phyloP scores from a whole-genome alignment of 2,113 vertebrate genomes.

The Capreolus pygargus region DNA sequence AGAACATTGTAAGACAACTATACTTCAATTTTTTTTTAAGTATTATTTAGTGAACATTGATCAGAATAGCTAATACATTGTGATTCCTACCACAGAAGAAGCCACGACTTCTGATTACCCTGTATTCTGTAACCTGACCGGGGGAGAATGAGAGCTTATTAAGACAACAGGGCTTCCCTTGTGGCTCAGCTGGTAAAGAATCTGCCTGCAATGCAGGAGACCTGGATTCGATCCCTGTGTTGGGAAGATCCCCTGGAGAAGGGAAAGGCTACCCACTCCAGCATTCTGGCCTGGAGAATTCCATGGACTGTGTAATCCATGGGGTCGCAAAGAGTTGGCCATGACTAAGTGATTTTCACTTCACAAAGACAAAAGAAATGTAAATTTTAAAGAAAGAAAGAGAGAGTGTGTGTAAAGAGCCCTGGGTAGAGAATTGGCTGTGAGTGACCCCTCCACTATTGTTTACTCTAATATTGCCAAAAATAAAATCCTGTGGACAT shows the following conservation, averaged over 20 bases:
- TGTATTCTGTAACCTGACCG: not conserved
- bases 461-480: not conserved
- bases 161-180: not conserved
- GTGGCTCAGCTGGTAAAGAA: not conserved
- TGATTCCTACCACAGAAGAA: not conserved
- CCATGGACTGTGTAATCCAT: not conserved
- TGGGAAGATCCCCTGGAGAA: not conserved
- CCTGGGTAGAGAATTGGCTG: not conserved
- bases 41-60: not conserved
- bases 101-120: not conserved
- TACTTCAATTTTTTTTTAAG: not conserved
- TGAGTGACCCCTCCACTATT: not conserved
- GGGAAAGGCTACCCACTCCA: not conserved
- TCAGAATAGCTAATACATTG: too few species aligned
- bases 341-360: not conserved
- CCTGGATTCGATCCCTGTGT: not conserved
- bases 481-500: not conserved
- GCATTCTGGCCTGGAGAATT: not conserved
- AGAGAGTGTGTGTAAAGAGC: not conserved
- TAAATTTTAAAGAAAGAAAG: not conserved
- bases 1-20: not conserved
- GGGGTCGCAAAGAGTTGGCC: not conserved
- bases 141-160: not conserved
- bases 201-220: not conserved
- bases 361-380: not conserved